Percentiles rank a stretch among this genome's conserved stretches.
Conservation (phyloP, 2,113 vertebrate genomes). For the Daboia siamensis region DNA sequence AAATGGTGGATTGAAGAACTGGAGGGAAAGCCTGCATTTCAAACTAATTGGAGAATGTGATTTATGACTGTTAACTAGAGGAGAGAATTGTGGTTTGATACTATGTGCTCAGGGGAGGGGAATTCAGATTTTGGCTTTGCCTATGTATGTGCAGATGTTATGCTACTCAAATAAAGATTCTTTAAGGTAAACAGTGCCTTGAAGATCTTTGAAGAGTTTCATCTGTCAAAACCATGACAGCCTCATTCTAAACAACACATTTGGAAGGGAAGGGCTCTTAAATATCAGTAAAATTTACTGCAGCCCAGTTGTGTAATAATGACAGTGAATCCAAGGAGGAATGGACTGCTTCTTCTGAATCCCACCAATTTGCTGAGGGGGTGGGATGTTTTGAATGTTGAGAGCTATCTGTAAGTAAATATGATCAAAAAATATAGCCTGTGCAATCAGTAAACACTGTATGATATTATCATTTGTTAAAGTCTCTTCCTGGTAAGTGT, state of each 20-base stretch:
- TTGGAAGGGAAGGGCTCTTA: not conserved
- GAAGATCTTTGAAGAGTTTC: too few relatives aligned
- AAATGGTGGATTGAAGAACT: too few relatives aligned
- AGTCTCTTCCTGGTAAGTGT: not conserved
- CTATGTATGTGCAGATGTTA: too few relatives aligned
- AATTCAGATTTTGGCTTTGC: too few relatives aligned
- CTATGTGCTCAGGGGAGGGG: too few relatives aligned
- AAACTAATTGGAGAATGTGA: too few relatives aligned
- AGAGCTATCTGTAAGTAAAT: not conserved
- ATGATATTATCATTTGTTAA: not conserved
- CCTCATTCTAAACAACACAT: not conserved
- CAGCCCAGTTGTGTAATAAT: not conserved
- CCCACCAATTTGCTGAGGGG: not conserved
- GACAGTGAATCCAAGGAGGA: not conserved
- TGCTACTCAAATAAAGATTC: too few relatives aligned
- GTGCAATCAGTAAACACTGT: not conserved
- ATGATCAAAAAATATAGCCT: not conserved
- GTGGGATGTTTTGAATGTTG: not conserved
- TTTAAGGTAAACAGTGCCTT: too few relatives aligned
- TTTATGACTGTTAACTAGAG: too few relatives aligned
- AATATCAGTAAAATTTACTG: not conserved
- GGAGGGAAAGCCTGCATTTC: too few relatives aligned
- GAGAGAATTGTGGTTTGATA: too few relatives aligned
- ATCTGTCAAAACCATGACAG: too few relatives aligned
- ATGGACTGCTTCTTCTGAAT: not conserved